Evolutionary conservation across 2,113 vertebrate species (phyloP).

Genomic region (Brienomyrus brachyistius): DNA sequence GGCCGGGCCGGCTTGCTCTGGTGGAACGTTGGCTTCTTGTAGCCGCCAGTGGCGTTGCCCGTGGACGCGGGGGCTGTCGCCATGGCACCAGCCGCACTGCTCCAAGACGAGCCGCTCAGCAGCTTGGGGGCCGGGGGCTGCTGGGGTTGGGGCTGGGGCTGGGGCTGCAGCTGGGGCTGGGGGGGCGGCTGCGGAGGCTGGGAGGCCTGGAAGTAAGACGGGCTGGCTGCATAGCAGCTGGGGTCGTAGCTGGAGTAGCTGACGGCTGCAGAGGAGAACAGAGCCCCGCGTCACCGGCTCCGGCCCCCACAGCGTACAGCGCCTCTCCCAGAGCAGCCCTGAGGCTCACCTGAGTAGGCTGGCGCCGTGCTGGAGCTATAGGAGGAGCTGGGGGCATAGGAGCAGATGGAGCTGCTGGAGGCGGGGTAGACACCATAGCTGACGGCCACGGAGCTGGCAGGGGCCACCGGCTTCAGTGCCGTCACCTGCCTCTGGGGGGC

Average conservation of each 20-base stretch:
- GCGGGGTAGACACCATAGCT: constrained; percentile 58
- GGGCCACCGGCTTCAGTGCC: constrained; percentile 47
- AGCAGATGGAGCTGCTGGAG: constrained; percentile 52
- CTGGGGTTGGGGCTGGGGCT: constrained; percentile 35
- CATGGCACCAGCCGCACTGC: constrained; percentile 50
- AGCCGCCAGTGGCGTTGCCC: constrained; percentile 41
- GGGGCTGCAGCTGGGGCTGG: constrained; percentile 37
- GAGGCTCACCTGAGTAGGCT: constrained; percentile 58
- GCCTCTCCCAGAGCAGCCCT: too few species aligned
- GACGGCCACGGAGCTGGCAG: constrained; percentile 48
- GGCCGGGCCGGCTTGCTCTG: constrained; percentile 60
- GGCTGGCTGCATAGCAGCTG: constrained; percentile 48
- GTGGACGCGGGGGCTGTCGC: constrained; percentile 39
- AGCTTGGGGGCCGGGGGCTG: constrained; percentile 54
- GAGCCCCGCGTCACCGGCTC: background rate
- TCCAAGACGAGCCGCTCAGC: constrained; percentile 58
- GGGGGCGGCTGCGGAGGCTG: constrained; percentile 36
- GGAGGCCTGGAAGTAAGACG: constrained; percentile 56
- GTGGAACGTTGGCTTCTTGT: constrained; percentile 59
- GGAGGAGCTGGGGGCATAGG: constrained; percentile 56
- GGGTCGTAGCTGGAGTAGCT: constrained; percentile 57
- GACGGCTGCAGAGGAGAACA: constrained; percentile 48
- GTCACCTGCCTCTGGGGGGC: constrained; percentile 59
- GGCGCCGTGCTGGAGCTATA: constrained; percentile 51
- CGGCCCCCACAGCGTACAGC: background rate